Evolutionary conservation across 1,140 invertebrate species (phyloP).

Genomic region (Conus ventricosus): DNA sequence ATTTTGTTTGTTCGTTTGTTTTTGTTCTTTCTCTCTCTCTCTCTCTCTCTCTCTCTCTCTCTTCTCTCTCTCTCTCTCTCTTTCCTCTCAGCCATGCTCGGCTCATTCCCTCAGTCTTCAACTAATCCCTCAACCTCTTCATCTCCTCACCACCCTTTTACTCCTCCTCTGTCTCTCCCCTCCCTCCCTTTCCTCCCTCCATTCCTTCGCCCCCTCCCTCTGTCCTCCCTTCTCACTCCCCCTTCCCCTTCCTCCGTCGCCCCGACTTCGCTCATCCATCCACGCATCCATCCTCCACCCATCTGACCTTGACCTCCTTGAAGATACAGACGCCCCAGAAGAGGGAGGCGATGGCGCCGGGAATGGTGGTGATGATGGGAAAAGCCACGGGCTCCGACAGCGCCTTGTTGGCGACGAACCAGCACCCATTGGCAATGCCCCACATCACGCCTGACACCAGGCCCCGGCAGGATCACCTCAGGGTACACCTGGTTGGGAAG

Average conservation of each 20-base stretch:
- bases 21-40: neutral
- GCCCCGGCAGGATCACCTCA: slow-evolving; percentile 71
- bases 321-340: slow-evolving; percentile 67
- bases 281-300: too few relatives aligned
- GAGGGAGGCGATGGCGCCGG: slow-evolving; percentile 61
- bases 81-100: neutral
- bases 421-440: slow-evolving; percentile 72
- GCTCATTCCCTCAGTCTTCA: neutral
- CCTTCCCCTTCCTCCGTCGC: too few relatives aligned
- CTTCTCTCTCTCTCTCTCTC: neutral
- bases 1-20: neutral
- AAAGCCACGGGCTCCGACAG: slow-evolving; percentile 75
- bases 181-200: too few relatives aligned
- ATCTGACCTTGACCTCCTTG: slow-evolving; percentile 67
- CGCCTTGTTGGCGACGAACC: slow-evolving; percentile 75
- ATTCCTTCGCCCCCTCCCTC: neutral
- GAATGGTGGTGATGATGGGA: slow-evolving; percentile 72
- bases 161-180: neutral
- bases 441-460: slow-evolving; percentile 75
- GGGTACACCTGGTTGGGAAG: slow-evolving; percentile 65
- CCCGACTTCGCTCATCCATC: neutral
- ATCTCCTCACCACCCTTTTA: neutral
- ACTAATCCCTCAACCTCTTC: neutral
- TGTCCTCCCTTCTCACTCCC: neutral
- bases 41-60: neutral